Conservation (phyloP, 2,113 vertebrate genomes). For the Macroglossus sobrinus region DNA sequence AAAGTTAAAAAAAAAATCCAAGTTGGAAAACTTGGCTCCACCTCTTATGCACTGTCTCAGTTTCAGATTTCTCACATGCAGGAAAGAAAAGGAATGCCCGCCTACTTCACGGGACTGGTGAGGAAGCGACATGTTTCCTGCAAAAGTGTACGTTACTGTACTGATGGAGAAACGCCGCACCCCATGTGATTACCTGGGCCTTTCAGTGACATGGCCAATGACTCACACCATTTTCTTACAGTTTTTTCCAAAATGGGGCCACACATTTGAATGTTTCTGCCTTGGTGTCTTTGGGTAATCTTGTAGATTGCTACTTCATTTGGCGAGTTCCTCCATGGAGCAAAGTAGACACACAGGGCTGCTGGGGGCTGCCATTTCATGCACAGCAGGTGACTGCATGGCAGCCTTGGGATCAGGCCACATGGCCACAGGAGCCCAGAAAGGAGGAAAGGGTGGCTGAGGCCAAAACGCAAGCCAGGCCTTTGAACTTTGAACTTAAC, state of each 20-base stretch:
- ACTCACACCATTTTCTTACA: conserved; percentile 54
- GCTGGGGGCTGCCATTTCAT: conserved; percentile 6
- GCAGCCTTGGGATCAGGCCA: neutral
- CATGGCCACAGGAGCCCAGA: conserved; percentile 17
- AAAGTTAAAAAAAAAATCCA: neutral
- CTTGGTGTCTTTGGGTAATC: conserved; percentile 13
- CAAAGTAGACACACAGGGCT: conserved; percentile 23
- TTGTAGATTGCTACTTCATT: conserved; percentile 56
- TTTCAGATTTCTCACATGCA: neutral
- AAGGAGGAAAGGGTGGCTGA: neutral
- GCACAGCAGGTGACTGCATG: conserved; percentile 38
- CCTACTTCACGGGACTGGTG: neutral
- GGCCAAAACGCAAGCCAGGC: conserved; percentile 45
- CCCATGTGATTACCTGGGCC: neutral
- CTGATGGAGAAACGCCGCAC: neutral
- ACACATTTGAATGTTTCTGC: neutral
- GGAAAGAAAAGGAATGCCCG: neutral
- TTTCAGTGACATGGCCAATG: conserved; percentile 41
- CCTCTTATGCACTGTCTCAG: neutral
- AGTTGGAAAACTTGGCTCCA: neutral
- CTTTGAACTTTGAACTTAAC: conserved; percentile 36
- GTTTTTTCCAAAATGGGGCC: conserved; percentile 54
- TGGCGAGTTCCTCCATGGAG: conserved; percentile 40
- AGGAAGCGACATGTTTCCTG: neutral
- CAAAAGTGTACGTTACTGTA: neutral